These are phyloP conservation scores for Takifugu flavidus DNA, from an alignment of 2,113 vertebrate genomes.

Conservation along the genomic window DNA sequence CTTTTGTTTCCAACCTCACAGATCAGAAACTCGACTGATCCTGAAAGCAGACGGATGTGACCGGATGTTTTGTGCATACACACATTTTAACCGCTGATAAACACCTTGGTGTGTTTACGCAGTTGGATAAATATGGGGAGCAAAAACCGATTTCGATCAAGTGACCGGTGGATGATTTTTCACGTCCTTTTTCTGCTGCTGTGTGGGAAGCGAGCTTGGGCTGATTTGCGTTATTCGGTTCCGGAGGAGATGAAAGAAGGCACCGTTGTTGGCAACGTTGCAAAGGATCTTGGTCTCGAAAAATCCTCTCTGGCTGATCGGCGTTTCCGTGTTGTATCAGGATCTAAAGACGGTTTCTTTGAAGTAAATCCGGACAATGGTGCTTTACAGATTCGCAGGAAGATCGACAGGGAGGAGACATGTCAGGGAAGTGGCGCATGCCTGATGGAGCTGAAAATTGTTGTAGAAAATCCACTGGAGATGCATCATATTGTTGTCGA, in stretches of 20 bases:
- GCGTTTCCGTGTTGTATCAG: conserved; percentile 66
- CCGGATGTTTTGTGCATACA: neutral
- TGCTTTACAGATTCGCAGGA: conserved; percentile 49
- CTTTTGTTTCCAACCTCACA: conserved; percentile 18
- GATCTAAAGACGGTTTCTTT: conserved; percentile 52
- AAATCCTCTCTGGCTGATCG: conserved; percentile 30
- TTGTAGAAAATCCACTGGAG: conserved; percentile 71
- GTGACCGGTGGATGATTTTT: neutral
- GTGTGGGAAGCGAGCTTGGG: conserved; percentile 17
- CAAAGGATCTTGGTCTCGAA: conserved; percentile 72
- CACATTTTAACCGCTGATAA: neutral
- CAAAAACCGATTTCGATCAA: neutral
- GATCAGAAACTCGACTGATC: conserved; percentile 7
- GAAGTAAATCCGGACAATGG: conserved; percentile 65
- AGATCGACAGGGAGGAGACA: conserved; percentile 71
- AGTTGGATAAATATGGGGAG: conserved; percentile 20
- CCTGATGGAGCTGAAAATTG: conserved; percentile 64
- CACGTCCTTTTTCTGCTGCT: conserved; percentile 6
- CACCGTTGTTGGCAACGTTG: conserved; percentile 60
- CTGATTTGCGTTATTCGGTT: conserved; percentile 66
- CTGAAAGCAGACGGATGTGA: neutral
- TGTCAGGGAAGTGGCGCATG: conserved; percentile 61
- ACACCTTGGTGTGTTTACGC: rapidly evolving
- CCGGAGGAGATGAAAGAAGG: conserved; percentile 67
- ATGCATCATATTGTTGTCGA: conserved; percentile 66